Conservation (phyloP, 1,140 invertebrate species). For the Lordiphosa collinella region DNA sequence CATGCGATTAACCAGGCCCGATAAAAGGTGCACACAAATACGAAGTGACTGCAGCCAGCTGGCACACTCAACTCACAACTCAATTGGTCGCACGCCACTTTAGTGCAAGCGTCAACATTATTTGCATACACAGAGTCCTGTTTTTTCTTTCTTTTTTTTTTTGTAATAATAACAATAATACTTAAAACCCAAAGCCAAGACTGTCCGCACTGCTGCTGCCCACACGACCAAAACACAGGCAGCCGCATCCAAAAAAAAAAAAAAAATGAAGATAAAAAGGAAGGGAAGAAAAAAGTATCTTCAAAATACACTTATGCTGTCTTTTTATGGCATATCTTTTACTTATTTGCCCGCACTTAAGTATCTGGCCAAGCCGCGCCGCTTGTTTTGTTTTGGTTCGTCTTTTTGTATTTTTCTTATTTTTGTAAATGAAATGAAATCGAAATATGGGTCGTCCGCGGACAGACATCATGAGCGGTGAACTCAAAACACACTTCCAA, state of each 20-base stretch:
- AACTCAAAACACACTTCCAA: conserved; percentile 68
- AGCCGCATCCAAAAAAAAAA: conserved; percentile 13
- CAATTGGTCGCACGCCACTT: conserved; percentile 34
- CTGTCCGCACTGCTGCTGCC: conserved; percentile 13
- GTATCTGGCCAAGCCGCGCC: conserved; percentile 59
- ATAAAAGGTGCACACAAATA: conserved; percentile 5
- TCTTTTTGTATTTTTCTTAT: conserved; percentile 35
- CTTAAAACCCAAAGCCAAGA: conserved; percentile 22
- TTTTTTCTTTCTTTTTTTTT: too few species aligned
- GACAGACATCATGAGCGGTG: conserved; percentile 25
- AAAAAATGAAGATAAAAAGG: conserved; percentile 17
- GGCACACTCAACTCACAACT: conserved; percentile 30
- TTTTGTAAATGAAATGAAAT: conserved; percentile 70
- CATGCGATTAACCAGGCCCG: conserved; percentile 1
- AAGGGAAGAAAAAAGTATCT: conserved; percentile 44
- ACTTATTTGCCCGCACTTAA: conserved; percentile 70
- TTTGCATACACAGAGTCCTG: conserved; percentile 54
- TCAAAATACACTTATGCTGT: conserved; percentile 72
- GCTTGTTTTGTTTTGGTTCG: conserved; percentile 38
- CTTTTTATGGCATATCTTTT: conserved; percentile 72
- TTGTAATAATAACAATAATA: conserved; percentile 16
- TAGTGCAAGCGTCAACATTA: conserved; percentile 7
- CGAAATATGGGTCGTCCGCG: conserved; percentile 70
- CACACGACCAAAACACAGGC: conserved; percentile 16
- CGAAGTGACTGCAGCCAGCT: conserved; percentile 3